Base-by-base conservation (phyloP, 1,140 invertebrate genomes). In the Aphelenchoides besseyi region DNA sequence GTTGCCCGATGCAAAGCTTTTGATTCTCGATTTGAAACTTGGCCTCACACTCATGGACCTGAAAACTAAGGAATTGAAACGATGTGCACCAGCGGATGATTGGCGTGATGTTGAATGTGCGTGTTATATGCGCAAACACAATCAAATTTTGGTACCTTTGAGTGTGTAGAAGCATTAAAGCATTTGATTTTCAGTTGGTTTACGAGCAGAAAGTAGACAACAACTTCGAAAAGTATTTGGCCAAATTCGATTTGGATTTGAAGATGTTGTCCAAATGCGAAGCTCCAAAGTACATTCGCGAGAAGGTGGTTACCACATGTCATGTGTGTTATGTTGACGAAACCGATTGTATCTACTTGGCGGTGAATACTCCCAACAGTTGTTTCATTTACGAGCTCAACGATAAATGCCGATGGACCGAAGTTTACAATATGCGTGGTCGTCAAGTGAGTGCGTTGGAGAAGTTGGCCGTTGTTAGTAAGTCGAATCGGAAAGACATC, bases 321-420 rank as follows among this genome's bases (percentile, higher is more conserved):
- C 75, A 63, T 9, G 35, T 76, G 23, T 76, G 75, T 59, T 76
- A 52, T 36, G 72, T 71, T 29, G 28, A 59, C 9, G 32, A 59
- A n/a, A 77, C 74, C 23, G 48, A 79, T 23, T 75, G 79, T 52
- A 68, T 76, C 28, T 76, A 80, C 57, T 54, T 76, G 62, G 77
- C 77, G 18, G 75, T 78, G 35, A 76, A 79, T 57, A 79, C 75
- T 33, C 75, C 77, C 5, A 75, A 79, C 33, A 29, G 74, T 30
- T 79, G 76, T 16, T 76, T 74, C 63, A 28, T 76, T 3, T 76
- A 81, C 53, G 75, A 76, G 57, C 29, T 76, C 41, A 71, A 74
- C 23, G 63, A 28, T 53, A 35, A 33, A n/a, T 37, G 32, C 32
- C 29, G 55, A 23, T 76, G 75, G 75, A 76, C 67, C 18, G 75